These are phyloP conservation scores for Paraescarpia echinospica DNA, from an alignment of 1,140 invertebrate species.

Conservation along the genomic window DNA sequence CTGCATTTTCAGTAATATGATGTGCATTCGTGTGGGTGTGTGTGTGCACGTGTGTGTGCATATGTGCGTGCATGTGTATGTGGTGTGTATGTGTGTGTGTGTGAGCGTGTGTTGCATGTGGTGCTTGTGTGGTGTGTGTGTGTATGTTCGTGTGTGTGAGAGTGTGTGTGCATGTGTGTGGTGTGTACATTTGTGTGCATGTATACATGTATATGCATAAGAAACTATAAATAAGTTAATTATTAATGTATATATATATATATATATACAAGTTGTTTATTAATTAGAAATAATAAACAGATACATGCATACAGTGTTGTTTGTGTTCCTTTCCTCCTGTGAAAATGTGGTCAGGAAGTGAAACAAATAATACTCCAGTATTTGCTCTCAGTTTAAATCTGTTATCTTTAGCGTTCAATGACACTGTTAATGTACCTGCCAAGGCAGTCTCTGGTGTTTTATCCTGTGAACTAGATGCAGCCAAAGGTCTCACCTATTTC, in stretches of 20 bases:
- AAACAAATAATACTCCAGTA: neutral
- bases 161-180: too few relatives aligned
- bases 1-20: neutral
- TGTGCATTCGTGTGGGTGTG: neutral
- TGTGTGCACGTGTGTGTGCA: neutral
- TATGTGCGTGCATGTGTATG: too few relatives aligned
- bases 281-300: too few relatives aligned
- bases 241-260: too few relatives aligned
- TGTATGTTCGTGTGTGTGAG: too few relatives aligned
- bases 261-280: too few relatives aligned
- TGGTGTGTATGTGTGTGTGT: too few relatives aligned
- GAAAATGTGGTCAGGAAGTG: neutral
- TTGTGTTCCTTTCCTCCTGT: too few relatives aligned
- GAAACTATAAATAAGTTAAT: too few relatives aligned
- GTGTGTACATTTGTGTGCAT: neutral
- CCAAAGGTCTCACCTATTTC: constrained; percentile 13
- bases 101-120: too few relatives aligned
- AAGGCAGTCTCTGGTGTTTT: neutral
- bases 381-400: neutral
- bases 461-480: neutral
- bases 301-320: too few relatives aligned
- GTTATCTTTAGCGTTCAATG: neutral
- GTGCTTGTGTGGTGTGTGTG: too few relatives aligned
- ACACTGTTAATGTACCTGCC: neutral
- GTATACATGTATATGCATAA: neutral